A percentile compares a stretch with the other conserved stretches of the same genome.
Evolutionary conservation across 2,888 invertebrate species (phyloP).

Genomic region (Ophioninae sp.): DNA sequence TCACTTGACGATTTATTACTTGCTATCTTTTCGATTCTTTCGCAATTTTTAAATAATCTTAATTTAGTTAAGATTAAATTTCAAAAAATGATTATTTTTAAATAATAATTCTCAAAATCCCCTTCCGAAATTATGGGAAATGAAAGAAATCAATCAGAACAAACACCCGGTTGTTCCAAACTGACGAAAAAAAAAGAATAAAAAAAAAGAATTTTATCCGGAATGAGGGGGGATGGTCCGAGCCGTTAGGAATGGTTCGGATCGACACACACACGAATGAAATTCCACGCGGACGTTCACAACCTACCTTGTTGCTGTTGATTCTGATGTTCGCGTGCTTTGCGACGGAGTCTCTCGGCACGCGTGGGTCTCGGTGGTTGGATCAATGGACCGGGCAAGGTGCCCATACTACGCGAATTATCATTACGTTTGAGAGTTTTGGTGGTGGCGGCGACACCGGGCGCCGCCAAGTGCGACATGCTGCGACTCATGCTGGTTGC

Average conservation of each 20-base stretch:
- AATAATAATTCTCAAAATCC: too few relatives aligned
- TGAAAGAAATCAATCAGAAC: too few relatives aligned
- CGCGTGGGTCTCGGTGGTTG: constrained; percentile 76
- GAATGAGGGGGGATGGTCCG: constrained; percentile 9
- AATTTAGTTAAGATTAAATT: too few relatives aligned
- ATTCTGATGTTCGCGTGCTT: constrained; percentile 77
- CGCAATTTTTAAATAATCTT: too few relatives aligned
- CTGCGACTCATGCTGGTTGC: constrained; percentile 85
- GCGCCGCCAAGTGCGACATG: constrained; percentile 87
- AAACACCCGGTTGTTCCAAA: too few relatives aligned
- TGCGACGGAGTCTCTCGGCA: constrained; percentile 79
- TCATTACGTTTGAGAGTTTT: constrained; percentile 79
- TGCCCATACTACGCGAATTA: constrained; percentile 81
- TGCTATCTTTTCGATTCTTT: too few relatives aligned
- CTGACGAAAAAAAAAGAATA: too few relatives aligned
- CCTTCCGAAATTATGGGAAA: too few relatives aligned
- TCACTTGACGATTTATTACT: too few relatives aligned
- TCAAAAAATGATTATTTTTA: too few relatives aligned
- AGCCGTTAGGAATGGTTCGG: constrained; percentile 67
- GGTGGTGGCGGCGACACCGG: constrained; percentile 65
- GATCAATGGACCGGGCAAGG: constrained; percentile 76
- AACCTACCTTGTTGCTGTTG: constrained; percentile 77
- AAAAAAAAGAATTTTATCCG: too few relatives aligned
- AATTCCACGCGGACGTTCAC: constrained; percentile 58
- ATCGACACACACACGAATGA: background rate